Base-by-base conservation (phyloP, 2,113 vertebrate genomes). In the Ammospiza caudacuta region DNA sequence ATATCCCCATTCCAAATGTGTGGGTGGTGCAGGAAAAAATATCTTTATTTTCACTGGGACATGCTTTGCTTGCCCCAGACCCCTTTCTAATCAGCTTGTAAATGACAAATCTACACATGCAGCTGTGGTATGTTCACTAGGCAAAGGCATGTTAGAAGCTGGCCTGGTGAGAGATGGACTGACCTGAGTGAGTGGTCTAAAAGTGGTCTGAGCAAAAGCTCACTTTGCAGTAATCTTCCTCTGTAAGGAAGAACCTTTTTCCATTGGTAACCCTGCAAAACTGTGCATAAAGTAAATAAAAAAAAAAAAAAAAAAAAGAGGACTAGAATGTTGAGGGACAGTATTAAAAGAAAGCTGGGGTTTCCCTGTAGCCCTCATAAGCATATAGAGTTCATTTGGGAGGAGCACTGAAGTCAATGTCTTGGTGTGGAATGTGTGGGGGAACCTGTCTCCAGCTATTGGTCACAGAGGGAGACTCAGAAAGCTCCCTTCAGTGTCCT, bases 1-100 rank as follows among this genome's bases (percentile, higher is more conserved):
- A 43, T 58, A 91, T 83, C 25, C 43, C 43, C 43, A 52, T 91
- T 95, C 81, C 94, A 96, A 93, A 87, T 83, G 54, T 90, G 90
- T 95, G 91, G 90, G 88, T 86, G 90, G 94, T 91, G 59, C 72
- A 92, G 68, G 77, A 83, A 91, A 66, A 89, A 95, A 88, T 66
- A 89, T 43, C 37, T 95, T 24, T 76, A n/a, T 93, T 95, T 96
- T 77, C 90, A 76, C 28, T 92, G 81, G 82, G 83, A 93, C 63
- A 46, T 81, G 41, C 8, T 83, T 83, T 89, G 25, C 61, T 89
- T 90, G 39, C 28, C 27, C 23, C n/a, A 90, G 86, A 75, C n/a
- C n/a, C 18, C 23, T 61, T 83, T 63, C 73, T 78, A 89, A 92
- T 89, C 73, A 87, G 31, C 17, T 80, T 81, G 64, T 35, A 81